Conservation (phyloP, 2,113 vertebrate genomes). For the Solea senegalensis region DNA sequence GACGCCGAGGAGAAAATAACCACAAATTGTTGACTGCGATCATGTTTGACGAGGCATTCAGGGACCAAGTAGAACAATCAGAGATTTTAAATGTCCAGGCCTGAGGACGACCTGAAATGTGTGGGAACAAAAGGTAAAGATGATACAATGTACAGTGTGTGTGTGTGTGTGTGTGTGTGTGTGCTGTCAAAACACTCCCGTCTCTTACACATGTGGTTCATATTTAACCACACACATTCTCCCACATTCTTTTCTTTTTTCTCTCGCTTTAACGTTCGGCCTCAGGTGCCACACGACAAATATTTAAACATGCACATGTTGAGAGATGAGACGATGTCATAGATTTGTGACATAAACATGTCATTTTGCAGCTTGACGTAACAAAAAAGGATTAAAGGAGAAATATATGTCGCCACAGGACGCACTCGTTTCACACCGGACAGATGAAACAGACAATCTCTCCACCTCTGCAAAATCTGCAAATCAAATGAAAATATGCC, state of each 20-base stretch:
- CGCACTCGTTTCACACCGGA: too few relatives aligned
- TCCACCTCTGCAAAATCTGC: too few relatives aligned
- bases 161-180: conserved; percentile 28
- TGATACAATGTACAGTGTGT: conserved; percentile 17
- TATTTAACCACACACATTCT: conserved; percentile 69
- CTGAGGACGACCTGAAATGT: conserved; percentile 10
- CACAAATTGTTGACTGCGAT: conserved; percentile 4
- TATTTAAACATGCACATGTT: too few relatives aligned
- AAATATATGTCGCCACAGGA: too few relatives aligned
- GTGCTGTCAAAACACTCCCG: conserved; percentile 66
- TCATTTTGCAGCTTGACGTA: too few relatives aligned
- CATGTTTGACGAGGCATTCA: conserved; percentile 17
- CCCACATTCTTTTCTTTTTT: conserved; percentile 58
- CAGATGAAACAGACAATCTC: too few relatives aligned
- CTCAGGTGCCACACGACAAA: background rate
- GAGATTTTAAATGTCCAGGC: conserved; percentile 16
- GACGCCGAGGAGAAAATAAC: too few relatives aligned
- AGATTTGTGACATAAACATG: too few relatives aligned
- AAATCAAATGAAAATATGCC: too few relatives aligned
- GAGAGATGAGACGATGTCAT: too few relatives aligned
- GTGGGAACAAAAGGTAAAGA: conserved; percentile 49
- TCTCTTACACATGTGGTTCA: conserved; percentile 74
- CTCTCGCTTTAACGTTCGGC: background rate
- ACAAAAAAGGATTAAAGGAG: too few relatives aligned
- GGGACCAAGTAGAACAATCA: conserved; percentile 20